Percentiles rank a stretch among this genome's conserved stretches.
Evolutionary conservation across 2,888 invertebrate species (phyloP).

Genomic region (Athrips mouffetella): DNA sequence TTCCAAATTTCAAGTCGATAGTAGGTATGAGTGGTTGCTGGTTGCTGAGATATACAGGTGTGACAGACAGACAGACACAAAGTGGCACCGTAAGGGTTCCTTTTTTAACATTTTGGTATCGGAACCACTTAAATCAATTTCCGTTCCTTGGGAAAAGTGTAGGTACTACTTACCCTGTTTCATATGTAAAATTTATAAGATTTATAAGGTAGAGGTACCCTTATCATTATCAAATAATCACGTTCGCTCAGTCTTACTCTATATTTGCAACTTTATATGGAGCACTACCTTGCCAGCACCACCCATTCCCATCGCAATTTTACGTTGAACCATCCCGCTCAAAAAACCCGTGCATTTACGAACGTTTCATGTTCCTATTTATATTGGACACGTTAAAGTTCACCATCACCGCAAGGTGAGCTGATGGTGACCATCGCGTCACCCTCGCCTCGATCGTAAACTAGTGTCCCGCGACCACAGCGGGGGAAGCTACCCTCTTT

Average conservation of each 20-base stretch:
- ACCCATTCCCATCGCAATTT: conserved; percentile 41
- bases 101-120: no score
- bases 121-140: no score
- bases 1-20: no score
- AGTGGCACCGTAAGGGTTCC: no score
- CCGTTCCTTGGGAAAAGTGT: no score
- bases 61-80: no score
- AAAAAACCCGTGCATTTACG: conserved; percentile 11
- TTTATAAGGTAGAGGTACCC: no score
- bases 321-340: conserved; percentile 33
- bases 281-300: conserved; percentile 40
- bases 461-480: conserved; percentile 52
- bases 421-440: conserved; percentile 47
- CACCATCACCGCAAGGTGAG: conserved; percentile 58
- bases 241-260: background rate
- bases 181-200: no score
- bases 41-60: no score
- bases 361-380: conserved; percentile 31
- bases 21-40: no score
- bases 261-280: background rate
- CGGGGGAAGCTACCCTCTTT: conserved; percentile 44
- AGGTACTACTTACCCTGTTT: no score
- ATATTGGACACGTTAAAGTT: conserved; percentile 40
- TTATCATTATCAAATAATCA: no score
- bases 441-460: conserved; percentile 52